Evolutionary conservation across 2,113 vertebrate genomes (phyloP).

Genomic region (Vombatus ursinus): DNA sequence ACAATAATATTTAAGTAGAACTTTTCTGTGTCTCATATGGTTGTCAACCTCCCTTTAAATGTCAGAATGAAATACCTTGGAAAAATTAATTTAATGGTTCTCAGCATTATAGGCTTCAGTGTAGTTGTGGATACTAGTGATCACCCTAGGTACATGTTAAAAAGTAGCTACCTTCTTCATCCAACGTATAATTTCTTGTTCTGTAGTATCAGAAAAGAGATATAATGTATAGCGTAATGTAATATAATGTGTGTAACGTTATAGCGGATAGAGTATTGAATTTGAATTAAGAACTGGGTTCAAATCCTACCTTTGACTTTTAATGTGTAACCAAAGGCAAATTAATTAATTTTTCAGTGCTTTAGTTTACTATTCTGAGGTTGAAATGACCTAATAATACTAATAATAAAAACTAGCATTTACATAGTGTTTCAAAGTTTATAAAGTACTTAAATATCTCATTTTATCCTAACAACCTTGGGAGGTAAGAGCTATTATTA

Average conservation of each 20-base stretch:
- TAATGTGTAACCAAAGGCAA: not conserved
- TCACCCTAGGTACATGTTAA: constrained; percentile 2
- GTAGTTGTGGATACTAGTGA: not conserved
- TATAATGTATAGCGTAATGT: not conserved
- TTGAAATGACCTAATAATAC: not conserved
- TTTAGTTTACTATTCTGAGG: not conserved
- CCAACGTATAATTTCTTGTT: not conserved
- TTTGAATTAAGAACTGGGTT: not conserved
- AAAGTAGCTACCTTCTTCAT: not conserved
- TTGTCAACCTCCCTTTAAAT: not conserved
- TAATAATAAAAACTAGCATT: not conserved
- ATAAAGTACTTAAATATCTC: not conserved
- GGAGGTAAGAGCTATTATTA: no score
- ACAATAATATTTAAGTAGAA: constrained; percentile 6
- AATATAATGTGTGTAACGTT: not conserved
- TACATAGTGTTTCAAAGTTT: not conserved
- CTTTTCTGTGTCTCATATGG: not conserved
- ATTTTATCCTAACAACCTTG: not conserved
- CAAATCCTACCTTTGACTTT: not conserved
- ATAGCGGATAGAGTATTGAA: not conserved
- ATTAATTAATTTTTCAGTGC: not conserved
- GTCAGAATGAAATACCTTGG: not conserved
- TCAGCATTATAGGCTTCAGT: not conserved
- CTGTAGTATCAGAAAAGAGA: constrained; percentile 17
- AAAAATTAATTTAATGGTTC: not conserved